Evolutionary conservation across 1,140 invertebrate genomes (phyloP).

Genomic region (Penaeus vannamei): DNA sequence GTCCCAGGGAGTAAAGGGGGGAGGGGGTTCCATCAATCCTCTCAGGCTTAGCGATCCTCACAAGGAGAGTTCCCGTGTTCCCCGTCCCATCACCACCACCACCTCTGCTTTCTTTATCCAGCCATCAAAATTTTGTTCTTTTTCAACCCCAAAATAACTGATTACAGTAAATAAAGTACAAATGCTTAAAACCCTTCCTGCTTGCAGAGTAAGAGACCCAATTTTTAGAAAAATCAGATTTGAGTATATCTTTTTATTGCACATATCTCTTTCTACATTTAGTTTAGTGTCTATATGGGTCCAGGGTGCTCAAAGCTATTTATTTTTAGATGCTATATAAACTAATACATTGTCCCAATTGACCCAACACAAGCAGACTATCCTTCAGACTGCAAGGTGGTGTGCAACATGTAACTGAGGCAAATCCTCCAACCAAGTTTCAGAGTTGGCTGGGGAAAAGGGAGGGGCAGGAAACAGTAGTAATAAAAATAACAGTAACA

Average conservation of each 20-base stretch:
- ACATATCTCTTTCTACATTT: conserved; percentile 58
- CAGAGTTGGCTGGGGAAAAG: too few relatives aligned
- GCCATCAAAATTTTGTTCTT: neutral
- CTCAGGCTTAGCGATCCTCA: conserved; percentile 37
- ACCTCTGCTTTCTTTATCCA: conserved; percentile 45
- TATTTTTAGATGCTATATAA: conserved; percentile 41
- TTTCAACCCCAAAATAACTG: conserved; percentile 3
- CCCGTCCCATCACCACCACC: conserved; percentile 57
- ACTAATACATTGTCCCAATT: conserved; percentile 53
- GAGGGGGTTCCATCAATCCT: conserved; percentile 45
- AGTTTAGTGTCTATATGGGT: conserved; percentile 54
- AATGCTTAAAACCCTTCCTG: too few relatives aligned
- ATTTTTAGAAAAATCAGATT: conserved; percentile 33
- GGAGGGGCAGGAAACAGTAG: too few relatives aligned
- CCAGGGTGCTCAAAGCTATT: conserved; percentile 59
- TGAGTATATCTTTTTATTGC: conserved; percentile 60
- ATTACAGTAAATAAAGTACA: neutral
- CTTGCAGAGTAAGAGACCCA: too few relatives aligned
- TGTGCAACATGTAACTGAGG: too few relatives aligned
- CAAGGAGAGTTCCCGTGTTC: conserved; percentile 30
- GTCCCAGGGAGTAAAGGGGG: neutral
- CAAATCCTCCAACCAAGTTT: too few relatives aligned
- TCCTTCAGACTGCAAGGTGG: conserved; percentile 25
- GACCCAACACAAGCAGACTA: conserved; percentile 41
- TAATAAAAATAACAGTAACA: too few relatives aligned